phyloP scores from a whole-genome alignment of 1,140 invertebrate species.

The Maconellicoccus hirsutus region DNA sequence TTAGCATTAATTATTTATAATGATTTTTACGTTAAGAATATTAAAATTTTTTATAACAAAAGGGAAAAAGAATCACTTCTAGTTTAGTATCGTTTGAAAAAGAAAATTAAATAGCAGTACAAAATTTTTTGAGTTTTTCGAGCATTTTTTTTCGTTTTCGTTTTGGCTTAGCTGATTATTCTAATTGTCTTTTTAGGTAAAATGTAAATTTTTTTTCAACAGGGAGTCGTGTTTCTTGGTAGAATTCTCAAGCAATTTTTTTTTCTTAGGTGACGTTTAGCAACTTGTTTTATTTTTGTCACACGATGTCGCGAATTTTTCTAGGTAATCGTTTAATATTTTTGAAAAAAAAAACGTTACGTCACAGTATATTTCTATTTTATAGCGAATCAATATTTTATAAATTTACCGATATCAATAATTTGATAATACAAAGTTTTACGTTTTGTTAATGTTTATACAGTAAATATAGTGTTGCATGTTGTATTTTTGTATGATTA shows the following conservation, averaged over 20 bases:
- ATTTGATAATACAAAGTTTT: not conserved
- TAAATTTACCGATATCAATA: not conserved
- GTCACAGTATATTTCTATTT: not conserved
- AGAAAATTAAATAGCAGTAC: not conserved
- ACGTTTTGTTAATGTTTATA: conserved; percentile 9
- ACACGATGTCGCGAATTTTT: not conserved
- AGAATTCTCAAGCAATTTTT: no score
- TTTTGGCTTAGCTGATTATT: not conserved
- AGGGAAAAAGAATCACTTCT: not conserved
- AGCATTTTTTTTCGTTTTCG: not conserved
- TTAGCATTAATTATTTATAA: not conserved
- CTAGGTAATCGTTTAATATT: not conserved
- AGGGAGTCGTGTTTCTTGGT: no score
- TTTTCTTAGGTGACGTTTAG: no score
- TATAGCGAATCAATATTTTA: conserved; percentile 5
- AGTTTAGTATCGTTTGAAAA: not conserved
- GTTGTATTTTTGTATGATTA: not conserved
- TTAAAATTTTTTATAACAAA: not conserved
- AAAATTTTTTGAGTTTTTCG: not conserved
- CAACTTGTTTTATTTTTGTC: not conserved
- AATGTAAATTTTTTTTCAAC: not conserved
- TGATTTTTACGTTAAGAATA: not conserved
- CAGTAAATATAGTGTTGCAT: conserved; percentile 9
- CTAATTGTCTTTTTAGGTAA: not conserved
- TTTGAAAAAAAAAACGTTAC: not conserved